Evolutionary conservation across 2,113 vertebrate genomes (phyloP), one percentile per base, ranked within the genome.

Genomic region (Prolemur simus): DNA sequence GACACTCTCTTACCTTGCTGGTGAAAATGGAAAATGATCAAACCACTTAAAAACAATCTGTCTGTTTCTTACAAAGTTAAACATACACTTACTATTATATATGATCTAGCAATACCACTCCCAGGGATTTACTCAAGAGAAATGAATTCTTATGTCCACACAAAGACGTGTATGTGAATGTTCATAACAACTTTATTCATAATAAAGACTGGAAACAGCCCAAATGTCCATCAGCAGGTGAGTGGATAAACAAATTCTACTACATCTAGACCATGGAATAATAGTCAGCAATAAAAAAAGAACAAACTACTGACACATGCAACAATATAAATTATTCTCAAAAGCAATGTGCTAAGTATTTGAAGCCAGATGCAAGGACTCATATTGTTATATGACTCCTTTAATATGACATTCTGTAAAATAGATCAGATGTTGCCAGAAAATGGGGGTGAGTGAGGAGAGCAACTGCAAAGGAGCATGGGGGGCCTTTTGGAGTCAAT

Each of bases 21-120:
- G 6, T 47, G 3, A 52, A 74, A 89, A 89, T 21, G 49, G 11
- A 85, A 96, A 80, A 74, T 47, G 42, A 37, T 73, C 45, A 89
- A 87, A 47, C 10, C 45, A 45, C 34, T 84, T 73, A 27, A 82
- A 83, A 87, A 84, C 7, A 84, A 9, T 77, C 45, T 54, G 32
- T 27, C 32, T 60, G 27, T 91, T 93, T 88, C 56, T 73, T 52
- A 83, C 71, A 42, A 91, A 91, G 56, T 58, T 94, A 89, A 86
- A 80, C 42, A 89, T 52, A 21, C 13, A 42, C 34, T 77, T 47
- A 20, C 69, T 21, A 56, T 56, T 56, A 56, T 54, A 56, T 25
- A 60, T 42, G 56, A 74, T 60, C 6, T 39, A 81, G n/a, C 32
- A 68, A 47, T 87, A 91, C 52, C 34, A 42, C 39, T 71, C 52